Percentiles rank a stretch among this genome's conserved stretches.
phyloP scores from a whole-genome alignment of 2,888 invertebrate species.

The Trachelus tabidus region DNA sequence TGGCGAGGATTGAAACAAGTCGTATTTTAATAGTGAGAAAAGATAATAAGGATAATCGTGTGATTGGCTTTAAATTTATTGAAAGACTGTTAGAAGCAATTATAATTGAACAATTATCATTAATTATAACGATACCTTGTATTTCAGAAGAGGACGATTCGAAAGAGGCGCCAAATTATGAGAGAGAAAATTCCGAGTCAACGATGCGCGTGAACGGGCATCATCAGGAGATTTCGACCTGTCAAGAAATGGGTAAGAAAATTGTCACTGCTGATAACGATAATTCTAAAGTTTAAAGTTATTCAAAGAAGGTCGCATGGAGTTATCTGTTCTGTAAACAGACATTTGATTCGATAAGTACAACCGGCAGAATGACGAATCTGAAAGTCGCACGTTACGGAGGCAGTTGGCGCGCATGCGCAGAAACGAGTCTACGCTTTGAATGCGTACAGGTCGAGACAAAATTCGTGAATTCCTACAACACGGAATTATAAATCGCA shows the following conservation, averaged over 20 bases:
- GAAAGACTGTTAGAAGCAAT: not conserved
- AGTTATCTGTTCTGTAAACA: not conserved
- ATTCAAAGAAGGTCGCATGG: not conserved
- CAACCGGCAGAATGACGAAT: not conserved
- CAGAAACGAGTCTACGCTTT: not conserved
- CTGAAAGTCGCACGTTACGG: not conserved
- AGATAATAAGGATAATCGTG: not conserved
- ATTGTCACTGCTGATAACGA: not conserved
- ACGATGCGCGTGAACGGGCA: constrained; percentile 64
- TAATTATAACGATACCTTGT: not conserved
- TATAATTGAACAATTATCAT: not conserved
- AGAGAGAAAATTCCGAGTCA: constrained; percentile 49
- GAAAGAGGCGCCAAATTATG: constrained; percentile 43
- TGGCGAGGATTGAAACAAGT: not conserved
- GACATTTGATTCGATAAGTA: not conserved
- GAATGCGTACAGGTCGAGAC: not conserved
- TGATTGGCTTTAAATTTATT: not conserved
- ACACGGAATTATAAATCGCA: not conserved
- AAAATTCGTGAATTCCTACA: not conserved
- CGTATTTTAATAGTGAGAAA: not conserved
- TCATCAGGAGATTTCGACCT: constrained; percentile 46
- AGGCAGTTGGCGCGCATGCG: not conserved
- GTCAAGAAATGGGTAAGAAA: constrained; percentile 60
- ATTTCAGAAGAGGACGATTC: constrained; percentile 21
- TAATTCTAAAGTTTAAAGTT: not conserved